Evolutionary conservation across 2,113 vertebrate species (phyloP).

Genomic region (Aix galericulata): DNA sequence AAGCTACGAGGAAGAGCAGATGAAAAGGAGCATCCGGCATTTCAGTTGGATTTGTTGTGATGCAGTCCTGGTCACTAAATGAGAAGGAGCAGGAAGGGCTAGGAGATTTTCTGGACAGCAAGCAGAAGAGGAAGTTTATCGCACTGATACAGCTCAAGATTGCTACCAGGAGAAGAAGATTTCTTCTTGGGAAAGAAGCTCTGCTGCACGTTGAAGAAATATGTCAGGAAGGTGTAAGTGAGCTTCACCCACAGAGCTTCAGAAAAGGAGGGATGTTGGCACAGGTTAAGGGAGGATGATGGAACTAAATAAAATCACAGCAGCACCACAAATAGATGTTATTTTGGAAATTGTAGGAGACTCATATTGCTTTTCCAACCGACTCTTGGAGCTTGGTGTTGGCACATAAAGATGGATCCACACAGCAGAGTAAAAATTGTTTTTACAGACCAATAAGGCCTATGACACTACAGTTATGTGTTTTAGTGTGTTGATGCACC

Average conservation of each 20-base stretch:
- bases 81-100: not conserved
- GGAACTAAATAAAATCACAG: not conserved
- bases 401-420: not conserved
- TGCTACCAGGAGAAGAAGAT: not conserved
- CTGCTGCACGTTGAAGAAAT: not conserved
- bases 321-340: not conserved
- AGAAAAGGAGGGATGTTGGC: constrained; percentile 16
- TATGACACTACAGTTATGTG: not conserved
- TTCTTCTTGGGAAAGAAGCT: not conserved
- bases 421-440: not conserved
- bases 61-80: not conserved
- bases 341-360: not conserved
- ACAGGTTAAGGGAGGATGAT: not conserved
- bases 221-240: not conserved
- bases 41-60: not conserved
- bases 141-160: not conserved
- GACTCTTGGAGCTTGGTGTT: not conserved
- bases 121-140: not conserved
- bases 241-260: not conserved
- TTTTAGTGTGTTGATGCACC: not conserved
- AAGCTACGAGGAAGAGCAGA: not conserved
- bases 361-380: constrained; percentile 3
- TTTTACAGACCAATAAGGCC: not conserved
- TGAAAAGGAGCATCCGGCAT: not conserved
- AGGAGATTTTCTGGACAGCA: not conserved